Evolutionary conservation across 2,888 invertebrate species (phyloP).

Genomic region (Drosophila peninsularis): DNA sequence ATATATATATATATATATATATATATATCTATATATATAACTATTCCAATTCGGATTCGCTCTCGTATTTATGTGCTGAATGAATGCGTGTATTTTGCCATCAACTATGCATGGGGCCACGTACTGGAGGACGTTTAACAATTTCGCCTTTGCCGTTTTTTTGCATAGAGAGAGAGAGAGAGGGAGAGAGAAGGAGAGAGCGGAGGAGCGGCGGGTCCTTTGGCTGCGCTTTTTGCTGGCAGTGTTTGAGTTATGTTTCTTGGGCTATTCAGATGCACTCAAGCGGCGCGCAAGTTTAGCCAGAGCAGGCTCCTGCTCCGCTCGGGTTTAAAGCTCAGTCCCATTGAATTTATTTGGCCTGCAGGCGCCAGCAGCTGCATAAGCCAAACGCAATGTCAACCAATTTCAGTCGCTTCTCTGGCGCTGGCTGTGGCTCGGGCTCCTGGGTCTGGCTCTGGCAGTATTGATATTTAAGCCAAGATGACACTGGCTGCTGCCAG

Average conservation of each 20-base stretch:
- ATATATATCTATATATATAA: slow-evolving; percentile 8
- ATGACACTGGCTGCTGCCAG: slow-evolving; percentile 27
- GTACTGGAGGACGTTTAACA: slow-evolving; percentile 54
- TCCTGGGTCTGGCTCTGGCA: slow-evolving; percentile 1
- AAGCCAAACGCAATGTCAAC: slow-evolving; percentile 66
- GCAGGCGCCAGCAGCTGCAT: slow-evolving; percentile 58
- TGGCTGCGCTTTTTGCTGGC: slow-evolving; percentile 61
- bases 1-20: slow-evolving; percentile 5
- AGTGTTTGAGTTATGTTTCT: slow-evolving; percentile 70
- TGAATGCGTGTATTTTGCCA: slow-evolving; percentile 33
- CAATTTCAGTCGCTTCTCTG: slow-evolving; percentile 31
- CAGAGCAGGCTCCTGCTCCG: neutral
- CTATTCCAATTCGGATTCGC: slow-evolving; percentile 3
- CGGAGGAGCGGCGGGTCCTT: slow-evolving; percentile 28
- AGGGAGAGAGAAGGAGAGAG: no score
- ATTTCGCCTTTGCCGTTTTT: slow-evolving; percentile 39
- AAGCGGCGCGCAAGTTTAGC: slow-evolving; percentile 54
- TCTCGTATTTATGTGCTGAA: slow-evolving; percentile 23
- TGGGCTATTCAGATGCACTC: slow-evolving; percentile 67
- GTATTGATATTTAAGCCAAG: slow-evolving; percentile 47
- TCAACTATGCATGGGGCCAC: slow-evolving; percentile 49
- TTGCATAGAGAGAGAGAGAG: slow-evolving; percentile 34
- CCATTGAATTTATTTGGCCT: slow-evolving; percentile 57
- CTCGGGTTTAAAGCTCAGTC: slow-evolving; percentile 9
- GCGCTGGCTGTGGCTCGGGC: neutral